A percentile compares a stretch with the other conserved stretches of the same genome.
phyloP scores from a whole-genome alignment of 2,113 vertebrate species.

The Clarias batrachus region DNA sequence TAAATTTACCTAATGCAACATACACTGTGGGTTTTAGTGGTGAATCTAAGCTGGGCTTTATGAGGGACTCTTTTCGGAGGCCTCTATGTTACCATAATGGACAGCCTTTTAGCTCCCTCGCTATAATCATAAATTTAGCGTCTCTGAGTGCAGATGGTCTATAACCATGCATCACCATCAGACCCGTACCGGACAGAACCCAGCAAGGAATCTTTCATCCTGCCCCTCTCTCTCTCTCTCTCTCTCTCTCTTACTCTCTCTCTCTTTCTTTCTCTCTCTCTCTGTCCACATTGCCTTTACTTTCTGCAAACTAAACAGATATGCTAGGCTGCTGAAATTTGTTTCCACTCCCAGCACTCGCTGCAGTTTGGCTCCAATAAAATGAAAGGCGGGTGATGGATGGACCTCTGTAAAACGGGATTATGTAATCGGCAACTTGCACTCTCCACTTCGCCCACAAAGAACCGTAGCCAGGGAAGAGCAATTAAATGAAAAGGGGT shows the following conservation, averaged over 20 bases:
- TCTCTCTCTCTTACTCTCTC: background rate
- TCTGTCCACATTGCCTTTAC: slow-evolving; percentile 59
- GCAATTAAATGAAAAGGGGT: slow-evolving; percentile 49
- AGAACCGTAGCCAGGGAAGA: slow-evolving; percentile 44
- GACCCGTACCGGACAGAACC: slow-evolving; percentile 67
- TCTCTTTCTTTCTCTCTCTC: slow-evolving; percentile 36
- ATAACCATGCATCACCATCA: slow-evolving; percentile 81
- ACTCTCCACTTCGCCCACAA: slow-evolving; percentile 53
- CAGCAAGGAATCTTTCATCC: slow-evolving; percentile 62
- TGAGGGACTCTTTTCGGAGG: slow-evolving; percentile 71
- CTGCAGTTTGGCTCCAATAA: slow-evolving; percentile 63
- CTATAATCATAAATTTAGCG: slow-evolving; percentile 79
- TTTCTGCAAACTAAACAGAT: slow-evolving; percentile 76
- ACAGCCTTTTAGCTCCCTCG: slow-evolving; percentile 78
- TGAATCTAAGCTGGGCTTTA: slow-evolving; percentile 56
- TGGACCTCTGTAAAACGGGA: slow-evolving; percentile 61
- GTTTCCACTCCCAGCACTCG: slow-evolving; percentile 61
- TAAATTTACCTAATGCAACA: slow-evolving; percentile 61
- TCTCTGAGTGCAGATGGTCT: slow-evolving; percentile 81
- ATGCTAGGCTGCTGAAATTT: slow-evolving; percentile 63
- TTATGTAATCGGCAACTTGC: slow-evolving; percentile 60
- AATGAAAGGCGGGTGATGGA: slow-evolving; percentile 63
- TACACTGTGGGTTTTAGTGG: slow-evolving; percentile 57
- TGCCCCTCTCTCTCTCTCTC: slow-evolving; percentile 28
- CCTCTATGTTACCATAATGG: slow-evolving; percentile 78